Evolutionary conservation across 2,113 vertebrate genomes (phyloP).

Genomic region (Heteronetta atricapilla): DNA sequence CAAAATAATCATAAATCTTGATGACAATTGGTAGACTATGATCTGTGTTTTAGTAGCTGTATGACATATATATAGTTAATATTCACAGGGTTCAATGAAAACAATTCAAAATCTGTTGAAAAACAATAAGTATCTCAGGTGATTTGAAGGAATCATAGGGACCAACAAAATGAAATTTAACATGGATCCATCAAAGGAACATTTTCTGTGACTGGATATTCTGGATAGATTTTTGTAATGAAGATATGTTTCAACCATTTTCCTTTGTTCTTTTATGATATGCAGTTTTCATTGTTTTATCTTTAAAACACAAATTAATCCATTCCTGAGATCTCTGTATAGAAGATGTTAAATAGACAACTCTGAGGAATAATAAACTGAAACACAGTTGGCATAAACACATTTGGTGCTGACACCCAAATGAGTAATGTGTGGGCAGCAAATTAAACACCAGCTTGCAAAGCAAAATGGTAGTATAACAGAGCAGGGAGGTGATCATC

Average conservation of each 20-base stretch:
- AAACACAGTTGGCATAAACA: constrained; percentile 54
- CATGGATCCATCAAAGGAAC: not conserved
- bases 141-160: not conserved
- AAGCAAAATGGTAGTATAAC: constrained; percentile 55
- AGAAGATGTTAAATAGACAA: constrained; percentile 15
- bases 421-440: constrained; percentile 50
- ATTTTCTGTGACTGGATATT: not conserved
- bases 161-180: not conserved
- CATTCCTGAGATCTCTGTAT: not conserved
- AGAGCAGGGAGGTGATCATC: constrained; percentile 60
- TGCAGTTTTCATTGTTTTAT: not conserved
- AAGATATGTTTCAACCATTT: not conserved
- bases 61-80: not conserved
- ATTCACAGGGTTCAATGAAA: not conserved
- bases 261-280: not conserved
- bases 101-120: not conserved
- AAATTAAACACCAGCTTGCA: constrained; percentile 67
- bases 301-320: not conserved
- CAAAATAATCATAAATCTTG: constrained; percentile 16
- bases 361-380: constrained; percentile 42
- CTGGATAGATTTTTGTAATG: not conserved
- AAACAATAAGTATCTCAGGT: not conserved
- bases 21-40: not conserved
- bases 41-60: not conserved
- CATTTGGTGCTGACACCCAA: constrained; percentile 47